Conservation (phyloP, 1,140 invertebrate genomes). For the Contarinia nasturtii region DNA sequence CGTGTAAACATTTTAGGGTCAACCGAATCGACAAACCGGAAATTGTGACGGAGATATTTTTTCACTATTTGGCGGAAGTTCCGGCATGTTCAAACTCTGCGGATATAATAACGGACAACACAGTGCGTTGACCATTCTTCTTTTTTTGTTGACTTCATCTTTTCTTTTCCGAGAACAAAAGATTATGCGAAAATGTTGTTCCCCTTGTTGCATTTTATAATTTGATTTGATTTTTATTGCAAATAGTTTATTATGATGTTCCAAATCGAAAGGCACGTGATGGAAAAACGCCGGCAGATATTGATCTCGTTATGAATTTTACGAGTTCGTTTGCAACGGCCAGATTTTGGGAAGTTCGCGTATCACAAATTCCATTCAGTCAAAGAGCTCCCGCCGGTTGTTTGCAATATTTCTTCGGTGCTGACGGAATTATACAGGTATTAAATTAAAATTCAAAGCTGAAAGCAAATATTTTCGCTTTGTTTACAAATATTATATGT, state of each 20-base stretch:
- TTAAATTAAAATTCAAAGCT: neutral
- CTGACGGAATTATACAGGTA: conserved; percentile 25
- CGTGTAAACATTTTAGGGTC: conserved; percentile 31
- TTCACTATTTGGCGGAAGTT: conserved; percentile 32
- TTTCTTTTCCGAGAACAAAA: too few species aligned
- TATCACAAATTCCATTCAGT: conserved; percentile 49
- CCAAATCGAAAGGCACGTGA: conserved; percentile 13
- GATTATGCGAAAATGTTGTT: neutral
- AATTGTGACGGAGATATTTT: conserved; percentile 56
- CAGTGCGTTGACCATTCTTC: conserved; percentile 32
- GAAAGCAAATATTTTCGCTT: neutral
- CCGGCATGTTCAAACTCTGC: conserved; percentile 42
- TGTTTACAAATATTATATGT: neutral
- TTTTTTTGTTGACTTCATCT: too few species aligned
- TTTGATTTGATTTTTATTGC: conserved; percentile 2
- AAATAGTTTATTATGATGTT: conserved; percentile 45
- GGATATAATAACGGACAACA: conserved; percentile 71
- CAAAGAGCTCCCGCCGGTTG: conserved; percentile 53
- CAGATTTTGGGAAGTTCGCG: conserved; percentile 54
- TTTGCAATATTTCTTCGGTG: conserved; percentile 43
- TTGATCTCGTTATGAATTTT: conserved; percentile 16
- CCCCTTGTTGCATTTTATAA: neutral
- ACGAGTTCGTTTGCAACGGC: conserved; percentile 35
- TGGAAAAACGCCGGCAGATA: conserved; percentile 2
- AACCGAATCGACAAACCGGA: conserved; percentile 58